phyloP scores from a whole-genome alignment of 2,888 invertebrate genomes.

The Nipponacmea schrenckii region DNA sequence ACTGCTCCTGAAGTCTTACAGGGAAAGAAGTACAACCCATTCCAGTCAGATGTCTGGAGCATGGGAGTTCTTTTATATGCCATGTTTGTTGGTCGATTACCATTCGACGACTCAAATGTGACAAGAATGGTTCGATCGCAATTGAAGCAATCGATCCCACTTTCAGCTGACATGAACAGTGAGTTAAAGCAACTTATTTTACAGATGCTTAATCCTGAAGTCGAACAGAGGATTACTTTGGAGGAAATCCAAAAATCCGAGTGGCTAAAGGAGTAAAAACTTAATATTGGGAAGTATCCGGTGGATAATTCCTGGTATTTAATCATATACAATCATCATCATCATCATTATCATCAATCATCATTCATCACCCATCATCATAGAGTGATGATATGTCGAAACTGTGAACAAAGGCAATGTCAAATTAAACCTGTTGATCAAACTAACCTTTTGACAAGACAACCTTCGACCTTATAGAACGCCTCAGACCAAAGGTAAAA shows the following conservation, averaged over 20 bases:
- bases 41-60: constrained; percentile 1
- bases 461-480: too few relatives aligned
- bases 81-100: constrained; percentile 6
- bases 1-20: constrained; percentile 7
- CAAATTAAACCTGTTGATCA: too few relatives aligned
- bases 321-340: background rate
- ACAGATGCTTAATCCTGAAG: background rate
- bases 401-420: too few relatives aligned
- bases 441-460: too few relatives aligned
- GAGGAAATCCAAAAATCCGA: background rate
- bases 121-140: constrained; percentile 1
- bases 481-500: too few relatives aligned
- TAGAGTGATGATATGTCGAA: too few relatives aligned
- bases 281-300: background rate
- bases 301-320: background rate
- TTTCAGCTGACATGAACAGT: background rate
- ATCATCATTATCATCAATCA: background rate
- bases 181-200: background rate
- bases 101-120: constrained; percentile 6
- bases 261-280: background rate
- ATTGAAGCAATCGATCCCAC: background rate
- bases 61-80: background rate
- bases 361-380: background rate
- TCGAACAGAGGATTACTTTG: background rate
- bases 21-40: constrained; percentile 1